These are phyloP conservation scores for Anabas testudineus DNA, from an alignment of 2,797 vertebrate genomes.

Conservation along the genomic window DNA sequence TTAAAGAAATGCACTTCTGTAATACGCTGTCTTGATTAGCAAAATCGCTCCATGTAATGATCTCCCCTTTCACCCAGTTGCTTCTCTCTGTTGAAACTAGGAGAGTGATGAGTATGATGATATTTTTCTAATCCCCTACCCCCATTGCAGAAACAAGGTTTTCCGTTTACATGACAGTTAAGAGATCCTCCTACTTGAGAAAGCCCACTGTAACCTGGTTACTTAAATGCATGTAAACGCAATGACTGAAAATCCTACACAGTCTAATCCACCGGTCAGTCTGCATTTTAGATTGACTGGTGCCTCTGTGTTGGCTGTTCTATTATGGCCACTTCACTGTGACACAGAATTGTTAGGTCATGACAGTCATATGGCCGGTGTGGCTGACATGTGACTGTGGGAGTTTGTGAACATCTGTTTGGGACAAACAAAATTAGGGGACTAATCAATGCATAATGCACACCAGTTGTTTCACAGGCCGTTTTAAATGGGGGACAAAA, in stretches of 20 bases:
- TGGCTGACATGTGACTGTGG: not conserved
- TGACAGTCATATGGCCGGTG: not conserved
- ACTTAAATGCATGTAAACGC: too few relatives aligned
- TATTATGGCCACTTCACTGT: conserved; percentile 3
- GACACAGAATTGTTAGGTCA: conserved; percentile 20
- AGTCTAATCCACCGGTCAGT: not conserved
- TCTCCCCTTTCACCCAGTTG: too few relatives aligned
- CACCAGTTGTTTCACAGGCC: conserved; percentile 48
- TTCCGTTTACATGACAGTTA: too few relatives aligned
- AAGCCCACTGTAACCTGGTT: too few relatives aligned
- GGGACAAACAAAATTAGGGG: conserved; percentile 34
- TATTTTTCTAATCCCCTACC: too few relatives aligned
- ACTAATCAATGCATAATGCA: conserved; percentile 52
- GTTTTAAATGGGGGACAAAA: conserved; percentile 46
- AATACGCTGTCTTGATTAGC: too few relatives aligned
- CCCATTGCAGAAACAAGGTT: too few relatives aligned
- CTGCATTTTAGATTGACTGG: not conserved
- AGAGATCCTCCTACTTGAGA: too few relatives aligned
- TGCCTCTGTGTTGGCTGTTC: conserved; percentile 7
- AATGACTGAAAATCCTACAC: not conserved
- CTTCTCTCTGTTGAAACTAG: too few relatives aligned
- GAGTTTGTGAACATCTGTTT: conserved; percentile 47
- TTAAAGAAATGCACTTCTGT: too few relatives aligned
- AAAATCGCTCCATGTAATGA: too few relatives aligned
- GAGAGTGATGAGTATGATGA: too few relatives aligned